Base-by-base conservation (phyloP, 2,797 vertebrate species). In the Phaenicophaeus curvirostris region DNA sequence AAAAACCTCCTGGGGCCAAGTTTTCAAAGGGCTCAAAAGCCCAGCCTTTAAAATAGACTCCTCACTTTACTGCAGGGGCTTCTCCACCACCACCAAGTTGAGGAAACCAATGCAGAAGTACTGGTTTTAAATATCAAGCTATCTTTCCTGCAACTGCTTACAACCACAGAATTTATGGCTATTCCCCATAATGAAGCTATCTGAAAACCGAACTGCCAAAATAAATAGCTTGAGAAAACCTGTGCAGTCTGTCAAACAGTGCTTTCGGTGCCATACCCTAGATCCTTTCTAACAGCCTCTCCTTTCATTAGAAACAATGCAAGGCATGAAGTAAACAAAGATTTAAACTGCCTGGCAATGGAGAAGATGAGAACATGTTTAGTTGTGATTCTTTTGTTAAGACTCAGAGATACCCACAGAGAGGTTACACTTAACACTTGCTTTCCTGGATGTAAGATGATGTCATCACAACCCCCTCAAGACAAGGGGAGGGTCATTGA, bases 1-100 rank as follows among this genome's bases (percentile, higher is more conserved):
- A 67, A 95, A 48, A 96, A 94, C 9, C 33, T 71, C 93, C 85
- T 3, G 48, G 37, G 94, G 95, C 57, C 93, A 95, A 96, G 89
- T 75, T 96, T 96, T 93, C 94, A 96, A 96, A 94, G 69, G 24
- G 63, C 75, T 94, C 33, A 35, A 46, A 84, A 94, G 74, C 71
- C 48, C 67, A 82, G 63, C 44, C 83, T 85, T 59, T 66, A 46
- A 69, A 93, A 74, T 35, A 75, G 76, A 48, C 57, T 63, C n/a
- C 37, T 91, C 21, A 8, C 66, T 85, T 58, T 41, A 31, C 76
- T 72, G n/a, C 50, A 55, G 55, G 71, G 24, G 31, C 35, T 85
- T 25, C 44, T 87, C 24, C 0, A 6, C 39, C 39, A 39, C 24
- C 68, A 66, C 0, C 1, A 68, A 27, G 18, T 5, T 81, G 66